Conservation (phyloP, 2,797 vertebrate genomes). For the Characodon lateralis region DNA sequence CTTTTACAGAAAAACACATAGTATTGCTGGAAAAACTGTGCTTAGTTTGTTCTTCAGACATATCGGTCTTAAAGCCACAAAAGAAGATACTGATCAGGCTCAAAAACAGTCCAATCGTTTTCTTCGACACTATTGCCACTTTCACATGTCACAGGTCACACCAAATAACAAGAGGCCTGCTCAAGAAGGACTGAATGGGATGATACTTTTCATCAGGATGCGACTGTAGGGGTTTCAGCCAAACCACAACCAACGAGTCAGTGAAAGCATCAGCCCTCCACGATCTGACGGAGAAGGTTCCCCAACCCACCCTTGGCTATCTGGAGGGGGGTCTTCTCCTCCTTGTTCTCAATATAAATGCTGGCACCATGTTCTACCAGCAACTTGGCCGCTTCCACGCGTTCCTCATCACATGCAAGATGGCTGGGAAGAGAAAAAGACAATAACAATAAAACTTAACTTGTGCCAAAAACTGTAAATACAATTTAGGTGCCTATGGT, state of each 20-base stretch:
- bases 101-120: slow-evolving; percentile 12
- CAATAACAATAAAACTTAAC: background rate
- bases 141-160: slow-evolving; percentile 15
- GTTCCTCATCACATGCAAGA: slow-evolving; percentile 95
- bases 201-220: slow-evolving; percentile 15
- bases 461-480: background rate
- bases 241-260: slow-evolving; percentile 30
- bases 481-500: background rate
- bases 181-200: slow-evolving; percentile 20
- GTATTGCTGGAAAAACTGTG: background rate
- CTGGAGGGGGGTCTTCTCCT: slow-evolving; percentile 94
- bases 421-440: slow-evolving; percentile 79
- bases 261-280: slow-evolving; percentile 83
- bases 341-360: slow-evolving; percentile 97
- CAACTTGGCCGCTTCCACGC: slow-evolving; percentile 93
- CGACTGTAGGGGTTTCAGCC: slow-evolving; percentile 10
- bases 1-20: slow-evolving; percentile 36
- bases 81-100: slow-evolving; percentile 12
- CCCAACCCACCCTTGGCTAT: slow-evolving; percentile 89
- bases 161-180: slow-evolving; percentile 2
- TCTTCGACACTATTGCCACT: slow-evolving; percentile 6
- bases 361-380: slow-evolving; percentile 94
- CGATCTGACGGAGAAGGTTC: slow-evolving; percentile 85
- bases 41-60: slow-evolving; percentile 25
- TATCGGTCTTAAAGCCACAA: slow-evolving; percentile 4